Evolutionary conservation across 2,113 vertebrate species (phyloP).

Genomic region (Pelodiscus sinensis): DNA sequence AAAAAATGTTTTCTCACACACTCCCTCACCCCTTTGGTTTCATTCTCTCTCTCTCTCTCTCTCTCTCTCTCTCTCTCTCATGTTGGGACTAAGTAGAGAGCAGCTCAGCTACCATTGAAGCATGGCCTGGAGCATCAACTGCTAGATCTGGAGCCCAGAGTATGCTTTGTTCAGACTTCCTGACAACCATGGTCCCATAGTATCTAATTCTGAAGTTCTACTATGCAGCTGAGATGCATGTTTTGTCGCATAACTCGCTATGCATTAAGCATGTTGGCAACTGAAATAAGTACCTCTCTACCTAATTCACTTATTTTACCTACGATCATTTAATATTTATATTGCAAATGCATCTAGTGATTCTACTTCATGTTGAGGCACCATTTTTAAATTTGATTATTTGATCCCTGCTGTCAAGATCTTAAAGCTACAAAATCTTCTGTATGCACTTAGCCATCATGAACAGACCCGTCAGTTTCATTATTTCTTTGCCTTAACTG

Average conservation of each 20-base stretch:
- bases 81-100: no score
- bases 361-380: not conserved
- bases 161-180: no score
- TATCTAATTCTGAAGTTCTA: no score
- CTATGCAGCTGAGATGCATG: rapidly evolving
- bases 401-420: not conserved
- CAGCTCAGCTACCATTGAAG: no score
- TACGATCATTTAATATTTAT: not conserved
- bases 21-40: no score
- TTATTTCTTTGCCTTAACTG: not conserved
- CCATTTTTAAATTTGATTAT: not conserved
- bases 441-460: not conserved
- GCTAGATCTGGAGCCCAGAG: no score
- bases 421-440: not conserved
- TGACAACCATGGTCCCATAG: no score
- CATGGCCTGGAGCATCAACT: no score
- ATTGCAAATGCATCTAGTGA: not conserved
- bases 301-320: not conserved
- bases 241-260: not conserved
- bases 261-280: not conserved
- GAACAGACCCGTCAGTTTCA: not conserved
- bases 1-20: no score
- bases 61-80: no score
- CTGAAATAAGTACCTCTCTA: rapidly evolving
- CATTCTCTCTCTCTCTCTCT: no score